phyloP scores from a whole-genome alignment of 2,113 vertebrate species.

The Lates calcarifer region DNA sequence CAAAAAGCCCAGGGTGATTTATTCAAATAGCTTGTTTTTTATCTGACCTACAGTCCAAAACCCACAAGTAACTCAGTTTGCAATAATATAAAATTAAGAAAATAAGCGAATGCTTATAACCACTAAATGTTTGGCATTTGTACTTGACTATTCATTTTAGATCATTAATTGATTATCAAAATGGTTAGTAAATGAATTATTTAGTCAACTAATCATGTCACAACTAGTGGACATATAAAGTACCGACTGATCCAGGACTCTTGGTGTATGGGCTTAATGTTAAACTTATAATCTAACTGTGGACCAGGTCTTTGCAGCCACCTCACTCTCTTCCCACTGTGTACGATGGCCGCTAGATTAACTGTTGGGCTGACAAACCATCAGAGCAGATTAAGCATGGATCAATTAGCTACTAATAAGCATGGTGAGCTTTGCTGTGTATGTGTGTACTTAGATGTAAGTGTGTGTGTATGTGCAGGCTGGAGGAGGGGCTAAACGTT shows the following conservation, averaged over 20 bases:
- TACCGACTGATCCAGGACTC: slow-evolving; percentile 2
- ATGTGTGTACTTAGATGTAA: slow-evolving; percentile 19
- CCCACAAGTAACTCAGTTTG: background rate
- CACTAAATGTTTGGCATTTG: background rate
- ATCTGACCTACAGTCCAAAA: background rate
- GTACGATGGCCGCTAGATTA: slow-evolving; percentile 62
- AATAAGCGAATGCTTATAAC: too few species aligned
- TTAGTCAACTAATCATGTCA: background rate
- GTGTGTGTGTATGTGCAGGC: slow-evolving; percentile 21
- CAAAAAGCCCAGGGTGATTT: too few species aligned
- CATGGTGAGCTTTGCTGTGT: slow-evolving; percentile 46
- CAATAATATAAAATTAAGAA: background rate
- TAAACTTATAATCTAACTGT: slow-evolving; percentile 19
- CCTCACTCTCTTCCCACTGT: slow-evolving; percentile 24
- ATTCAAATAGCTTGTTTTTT: background rate
- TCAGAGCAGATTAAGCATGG: slow-evolving; percentile 72
- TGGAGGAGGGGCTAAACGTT: slow-evolving; percentile 66
- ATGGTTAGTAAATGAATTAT: too few species aligned
- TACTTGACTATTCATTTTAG: background rate
- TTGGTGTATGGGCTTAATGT: background rate
- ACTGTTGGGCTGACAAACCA: slow-evolving; percentile 53
- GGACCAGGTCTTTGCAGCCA: slow-evolving; percentile 13
- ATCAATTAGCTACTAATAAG: slow-evolving; percentile 78
- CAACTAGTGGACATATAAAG: background rate
- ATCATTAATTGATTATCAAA: background rate